phyloP scores from a whole-genome alignment of 2,113 vertebrate species.

The Orycteropus afer region DNA sequence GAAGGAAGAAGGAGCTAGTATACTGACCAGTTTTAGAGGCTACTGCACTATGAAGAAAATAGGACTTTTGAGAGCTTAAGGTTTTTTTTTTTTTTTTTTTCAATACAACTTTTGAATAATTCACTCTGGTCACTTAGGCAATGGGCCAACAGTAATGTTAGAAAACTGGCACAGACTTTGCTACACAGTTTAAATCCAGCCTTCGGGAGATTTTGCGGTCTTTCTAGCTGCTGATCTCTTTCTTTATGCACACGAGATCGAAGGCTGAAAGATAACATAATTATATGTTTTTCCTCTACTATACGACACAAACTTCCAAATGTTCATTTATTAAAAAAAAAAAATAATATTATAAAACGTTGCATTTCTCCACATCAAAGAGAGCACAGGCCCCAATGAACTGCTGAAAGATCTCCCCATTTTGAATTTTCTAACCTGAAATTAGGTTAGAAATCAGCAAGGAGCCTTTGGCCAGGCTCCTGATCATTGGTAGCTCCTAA shows the following conservation, averaged over 20 bases:
- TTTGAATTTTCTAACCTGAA: neutral
- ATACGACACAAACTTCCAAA: neutral
- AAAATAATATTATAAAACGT: neutral
- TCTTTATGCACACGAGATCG: neutral
- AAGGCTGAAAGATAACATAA: neutral
- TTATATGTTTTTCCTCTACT: neutral
- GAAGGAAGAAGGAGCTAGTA: neutral
- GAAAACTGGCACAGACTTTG: neutral
- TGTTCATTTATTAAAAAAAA: neutral
- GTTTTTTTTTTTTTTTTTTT: neutral
- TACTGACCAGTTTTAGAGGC: neutral
- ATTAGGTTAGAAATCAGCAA: too few species aligned
- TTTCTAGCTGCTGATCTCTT: neutral
- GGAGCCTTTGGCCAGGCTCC: neutral
- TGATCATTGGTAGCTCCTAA: neutral
- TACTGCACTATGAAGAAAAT: neutral
- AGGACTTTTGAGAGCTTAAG: neutral
- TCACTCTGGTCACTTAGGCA: constrained; percentile 7
- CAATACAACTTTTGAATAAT: constrained; percentile 14
- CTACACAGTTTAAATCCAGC: neutral
- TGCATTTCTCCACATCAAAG: neutral
- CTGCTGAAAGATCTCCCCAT: neutral
- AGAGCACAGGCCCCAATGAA: neutral
- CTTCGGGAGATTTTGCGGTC: neutral
- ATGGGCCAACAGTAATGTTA: neutral